Evolutionary conservation across 2,113 vertebrate species (phyloP).

Genomic region (Ptyas mucosa): DNA sequence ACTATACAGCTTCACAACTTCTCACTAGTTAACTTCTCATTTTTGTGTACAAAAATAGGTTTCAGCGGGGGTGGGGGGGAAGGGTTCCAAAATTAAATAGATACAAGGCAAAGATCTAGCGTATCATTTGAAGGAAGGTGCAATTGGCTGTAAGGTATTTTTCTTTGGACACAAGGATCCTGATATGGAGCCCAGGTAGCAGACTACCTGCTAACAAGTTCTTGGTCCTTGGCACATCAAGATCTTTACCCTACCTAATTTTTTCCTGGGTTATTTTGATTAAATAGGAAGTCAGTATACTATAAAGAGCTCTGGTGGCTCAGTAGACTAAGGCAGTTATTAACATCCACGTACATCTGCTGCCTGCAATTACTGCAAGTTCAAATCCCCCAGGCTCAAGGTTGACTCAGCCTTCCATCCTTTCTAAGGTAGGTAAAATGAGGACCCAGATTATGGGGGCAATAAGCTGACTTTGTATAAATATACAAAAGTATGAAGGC

Average conservation of each 20-base stretch:
- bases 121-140: not conserved
- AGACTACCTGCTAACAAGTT: not conserved
- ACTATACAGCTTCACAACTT: not conserved
- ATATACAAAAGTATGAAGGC: too few species aligned
- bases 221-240: not conserved
- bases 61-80: not conserved
- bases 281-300: not conserved
- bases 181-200: not conserved
- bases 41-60: not conserved
- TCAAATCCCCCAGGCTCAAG: too few species aligned
- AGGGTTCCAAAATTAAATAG: not conserved
- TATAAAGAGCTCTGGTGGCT: too few species aligned
- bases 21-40: not conserved
- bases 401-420: too few species aligned
- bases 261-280: not conserved
- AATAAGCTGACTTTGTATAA: too few species aligned
- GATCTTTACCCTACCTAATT: not conserved
- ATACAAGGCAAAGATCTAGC: not conserved
- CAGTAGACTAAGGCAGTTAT: too few species aligned
- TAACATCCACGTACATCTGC: too few species aligned
- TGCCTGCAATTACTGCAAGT: too few species aligned
- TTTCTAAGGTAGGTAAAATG: too few species aligned
- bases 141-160: not conserved
- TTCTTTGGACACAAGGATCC: not conserved
- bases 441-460: too few species aligned